These are phyloP conservation scores for Lepetodrilus schrolli DNA, from an alignment of 2,888 invertebrate species.

Conservation along the genomic window DNA sequence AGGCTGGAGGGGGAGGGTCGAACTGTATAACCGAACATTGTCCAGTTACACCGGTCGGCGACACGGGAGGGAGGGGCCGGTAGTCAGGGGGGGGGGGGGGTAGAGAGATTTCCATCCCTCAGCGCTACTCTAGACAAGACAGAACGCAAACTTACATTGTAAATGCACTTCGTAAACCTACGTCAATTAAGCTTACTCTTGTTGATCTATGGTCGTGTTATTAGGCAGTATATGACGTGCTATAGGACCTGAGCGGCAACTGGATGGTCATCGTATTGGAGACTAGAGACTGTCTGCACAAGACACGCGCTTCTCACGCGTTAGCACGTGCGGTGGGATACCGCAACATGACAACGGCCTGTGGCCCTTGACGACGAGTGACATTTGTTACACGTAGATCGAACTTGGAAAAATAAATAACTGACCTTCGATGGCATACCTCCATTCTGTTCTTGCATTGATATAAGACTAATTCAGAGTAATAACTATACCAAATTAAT, in stretches of 20 bases:
- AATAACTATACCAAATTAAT: not conserved
- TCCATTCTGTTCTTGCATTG: not conserved
- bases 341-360: conserved; percentile 17
- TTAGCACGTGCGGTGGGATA: conserved; percentile 26
- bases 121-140: too few species aligned
- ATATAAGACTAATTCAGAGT: not conserved
- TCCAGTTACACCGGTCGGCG: not conserved
- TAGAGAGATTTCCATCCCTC: too few species aligned
- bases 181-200: not conserved
- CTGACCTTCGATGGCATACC: too few species aligned
- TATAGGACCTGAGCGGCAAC: too few species aligned
- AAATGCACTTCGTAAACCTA: not conserved
- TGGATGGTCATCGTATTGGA: too few species aligned
- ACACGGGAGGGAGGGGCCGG: not conserved
- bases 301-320: conserved; percentile 28
- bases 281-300: not conserved
- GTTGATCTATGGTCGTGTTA: not conserved
- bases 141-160: not conserved
- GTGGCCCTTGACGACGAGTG: not conserved
- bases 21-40: too few species aligned
- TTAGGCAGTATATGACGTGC: too few species aligned
- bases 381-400: not conserved
- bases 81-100: too few species aligned
- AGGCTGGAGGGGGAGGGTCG: not conserved
- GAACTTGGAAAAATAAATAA: too few species aligned